These are phyloP conservation scores for Pygoscelis adeliae DNA, from an alignment of 2,113 vertebrate genomes.

Conservation along the genomic window DNA sequence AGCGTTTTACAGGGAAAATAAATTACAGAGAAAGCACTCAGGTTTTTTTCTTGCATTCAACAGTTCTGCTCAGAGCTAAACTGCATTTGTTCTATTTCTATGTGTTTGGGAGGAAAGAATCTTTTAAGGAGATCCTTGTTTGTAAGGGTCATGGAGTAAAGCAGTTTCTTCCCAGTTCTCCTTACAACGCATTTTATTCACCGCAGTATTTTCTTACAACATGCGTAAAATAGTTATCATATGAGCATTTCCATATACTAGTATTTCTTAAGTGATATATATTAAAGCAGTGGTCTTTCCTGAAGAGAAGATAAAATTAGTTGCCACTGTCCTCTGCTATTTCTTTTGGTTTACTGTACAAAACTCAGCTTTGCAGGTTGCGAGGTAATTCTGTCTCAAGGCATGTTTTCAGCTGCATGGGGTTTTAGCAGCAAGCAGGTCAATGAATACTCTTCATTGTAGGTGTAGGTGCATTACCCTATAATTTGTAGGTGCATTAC, in stretches of 20 bases:
- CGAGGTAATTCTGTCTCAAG: too few species aligned
- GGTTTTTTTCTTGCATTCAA: neutral
- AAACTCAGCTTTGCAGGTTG: too few species aligned
- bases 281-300: neutral
- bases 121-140: neutral
- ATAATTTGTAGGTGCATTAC: too few species aligned
- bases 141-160: neutral
- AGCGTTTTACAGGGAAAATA: neutral
- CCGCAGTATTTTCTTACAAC: neutral
- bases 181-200: neutral
- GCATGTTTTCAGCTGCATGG: too few species aligned
- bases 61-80: neutral
- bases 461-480: too few species aligned
- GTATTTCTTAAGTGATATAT: neutral
- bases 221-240: rapidly evolving
- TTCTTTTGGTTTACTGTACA: neutral
- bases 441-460: too few species aligned
- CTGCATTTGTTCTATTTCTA: neutral
- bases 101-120: neutral
- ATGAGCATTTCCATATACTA: neutral
- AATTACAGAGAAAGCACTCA: neutral
- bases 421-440: too few species aligned
- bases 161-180: neutral
- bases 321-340: neutral
- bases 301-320: neutral